Evolutionary conservation across 2,113 vertebrate genomes (phyloP).

Genomic region (Protobothrops flavoviridis): DNA sequence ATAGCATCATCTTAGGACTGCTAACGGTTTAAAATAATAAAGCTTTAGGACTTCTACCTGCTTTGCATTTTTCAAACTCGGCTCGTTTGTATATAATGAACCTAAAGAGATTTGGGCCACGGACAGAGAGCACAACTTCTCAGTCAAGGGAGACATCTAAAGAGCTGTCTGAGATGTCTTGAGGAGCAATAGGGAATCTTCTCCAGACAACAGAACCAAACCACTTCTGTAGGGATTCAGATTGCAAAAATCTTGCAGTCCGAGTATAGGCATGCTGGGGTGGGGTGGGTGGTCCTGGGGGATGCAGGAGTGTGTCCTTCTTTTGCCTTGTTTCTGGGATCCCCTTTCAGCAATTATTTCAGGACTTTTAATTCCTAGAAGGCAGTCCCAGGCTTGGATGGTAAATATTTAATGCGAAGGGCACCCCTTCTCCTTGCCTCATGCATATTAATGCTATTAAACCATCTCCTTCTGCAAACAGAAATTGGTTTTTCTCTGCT

Average conservation of each 20-base stretch:
- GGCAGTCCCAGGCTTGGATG: neutral
- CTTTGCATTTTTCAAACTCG: neutral
- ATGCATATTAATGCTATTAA: conserved; percentile 38
- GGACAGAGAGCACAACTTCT: neutral
- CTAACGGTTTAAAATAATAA: neutral
- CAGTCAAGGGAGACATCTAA: neutral
- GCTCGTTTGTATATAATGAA: neutral
- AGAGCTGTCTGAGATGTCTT: neutral
- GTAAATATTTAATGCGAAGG: conserved; percentile 67
- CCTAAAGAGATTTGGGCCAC: neutral
- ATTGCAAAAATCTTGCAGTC: neutral
- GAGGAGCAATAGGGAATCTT: neutral
- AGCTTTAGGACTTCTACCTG: neutral
- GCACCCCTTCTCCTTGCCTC: conserved; percentile 42
- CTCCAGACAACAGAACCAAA: neutral
- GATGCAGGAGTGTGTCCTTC: neutral
- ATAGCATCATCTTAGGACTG: neutral
- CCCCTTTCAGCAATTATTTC: neutral
- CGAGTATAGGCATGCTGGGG: neutral
- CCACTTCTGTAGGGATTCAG: neutral
- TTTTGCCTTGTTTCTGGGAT: neutral
- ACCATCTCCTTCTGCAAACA: neutral
- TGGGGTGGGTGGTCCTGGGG: neutral
- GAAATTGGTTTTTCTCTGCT: neutral
- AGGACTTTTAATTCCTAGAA: conserved; percentile 51